Base-by-base conservation (phyloP, 2,888 invertebrate genomes). In the Sabatieria punctata region DNA sequence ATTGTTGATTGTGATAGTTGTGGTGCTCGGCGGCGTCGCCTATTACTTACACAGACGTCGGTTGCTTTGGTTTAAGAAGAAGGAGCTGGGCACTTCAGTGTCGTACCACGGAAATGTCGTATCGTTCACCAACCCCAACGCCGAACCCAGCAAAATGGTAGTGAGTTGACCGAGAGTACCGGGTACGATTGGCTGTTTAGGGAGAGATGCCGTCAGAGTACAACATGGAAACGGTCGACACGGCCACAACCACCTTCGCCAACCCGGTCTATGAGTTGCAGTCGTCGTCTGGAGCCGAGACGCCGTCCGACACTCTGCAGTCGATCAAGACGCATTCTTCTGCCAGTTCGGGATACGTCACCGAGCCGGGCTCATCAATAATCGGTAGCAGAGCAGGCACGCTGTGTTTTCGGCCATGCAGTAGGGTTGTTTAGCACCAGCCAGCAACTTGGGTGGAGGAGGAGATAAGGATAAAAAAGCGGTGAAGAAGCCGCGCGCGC, bases 191-290 rank as follows among this genome's bases (percentile, higher is more conserved):
- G 27, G 54, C 52, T 6, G 43, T 43, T 11, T 19, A 6, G 33
- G 58, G 55, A 25, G 52, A 53, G 18, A 52, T 53, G 8, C 52
- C 52, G 19, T 51, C 53, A 35, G 58, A 58, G 37, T 60, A 58
- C 54, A 54, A 55, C 46, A 67, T 69, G 63, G 77, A 77, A 65
- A 78, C 79, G 11, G 84, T 82, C 61, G 77, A 78, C 41, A 57
- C 57, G 40, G 56, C 59, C 48, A 74, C 89, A 45, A 70, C 69
- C 22, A 91, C 95, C 70, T 95, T 95, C 73, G 82, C 85, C 62
- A 95, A 95, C 72, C 93, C 93, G 41, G 89, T 93, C 83, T 95
- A 93, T 69, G 93, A 95, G 63, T 71, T 57, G 68, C 71, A 52
- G 64, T 55, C 47, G 61, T 58, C 44, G 38, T 8, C 8, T n/a